Evolutionary conservation across 2,797 vertebrate species (phyloP).

Genomic region (Bucorvus abyssinicus): DNA sequence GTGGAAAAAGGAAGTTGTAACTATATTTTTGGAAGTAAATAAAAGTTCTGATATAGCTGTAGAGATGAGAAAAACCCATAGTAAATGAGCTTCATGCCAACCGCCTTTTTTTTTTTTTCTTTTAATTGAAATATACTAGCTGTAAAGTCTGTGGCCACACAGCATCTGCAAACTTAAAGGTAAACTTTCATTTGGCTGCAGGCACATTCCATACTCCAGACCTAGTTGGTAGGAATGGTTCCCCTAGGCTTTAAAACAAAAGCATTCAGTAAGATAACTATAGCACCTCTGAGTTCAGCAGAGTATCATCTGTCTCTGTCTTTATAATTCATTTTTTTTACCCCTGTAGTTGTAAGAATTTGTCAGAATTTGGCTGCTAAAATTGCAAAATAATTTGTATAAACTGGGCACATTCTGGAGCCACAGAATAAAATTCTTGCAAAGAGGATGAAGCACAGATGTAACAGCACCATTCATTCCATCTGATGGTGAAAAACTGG

Average conservation of each 20-base stretch:
- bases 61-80: not conserved
- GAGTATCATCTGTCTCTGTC: not conserved
- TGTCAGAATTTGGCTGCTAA: not conserved
- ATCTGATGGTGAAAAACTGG: not conserved
- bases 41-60: accelerated
- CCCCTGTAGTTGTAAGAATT: not conserved
- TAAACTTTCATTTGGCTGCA: not conserved
- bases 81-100: not conserved
- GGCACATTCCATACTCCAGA: not conserved
- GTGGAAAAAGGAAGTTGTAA: accelerated
- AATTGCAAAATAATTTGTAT: not conserved
- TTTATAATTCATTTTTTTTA: not conserved
- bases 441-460: not conserved
- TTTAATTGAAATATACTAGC: not conserved
- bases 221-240: not conserved
- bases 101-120: not conserved
- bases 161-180: not conserved
- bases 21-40: not conserved
- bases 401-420: not conserved
- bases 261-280: not conserved
- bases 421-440: not conserved
- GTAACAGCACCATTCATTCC: not conserved
- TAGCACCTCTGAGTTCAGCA: not conserved
- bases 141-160: not conserved
- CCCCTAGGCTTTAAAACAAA: not conserved